Evolutionary conservation across 2,888 invertebrate genomes (phyloP).

Genomic region (Lordiphosa andalusiaca): DNA sequence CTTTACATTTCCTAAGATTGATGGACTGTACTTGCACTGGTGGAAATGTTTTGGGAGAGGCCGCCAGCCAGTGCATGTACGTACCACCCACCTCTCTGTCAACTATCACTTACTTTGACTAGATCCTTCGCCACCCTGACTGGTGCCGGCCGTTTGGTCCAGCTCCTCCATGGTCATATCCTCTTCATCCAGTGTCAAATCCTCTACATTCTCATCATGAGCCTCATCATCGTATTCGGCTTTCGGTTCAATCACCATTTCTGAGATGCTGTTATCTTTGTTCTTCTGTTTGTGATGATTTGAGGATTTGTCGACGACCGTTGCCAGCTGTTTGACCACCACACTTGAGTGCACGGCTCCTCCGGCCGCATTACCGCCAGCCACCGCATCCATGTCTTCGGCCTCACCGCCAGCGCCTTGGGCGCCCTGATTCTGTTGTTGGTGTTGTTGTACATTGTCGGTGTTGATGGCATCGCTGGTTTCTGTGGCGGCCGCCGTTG

Average conservation of each 20-base stretch:
- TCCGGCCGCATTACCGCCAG: slow-evolving; percentile 24
- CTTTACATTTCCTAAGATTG: too few relatives aligned
- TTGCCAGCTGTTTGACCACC: slow-evolving; percentile 70
- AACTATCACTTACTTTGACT: slow-evolving; percentile 83
- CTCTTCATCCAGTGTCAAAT: slow-evolving; percentile 91
- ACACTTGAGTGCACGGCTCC: slow-evolving; percentile 53
- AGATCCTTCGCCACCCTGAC: slow-evolving; percentile 85
- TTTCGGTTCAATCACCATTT: slow-evolving; percentile 85
- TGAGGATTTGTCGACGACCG: slow-evolving; percentile 68
- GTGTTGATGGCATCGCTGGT: slow-evolving; percentile 79
- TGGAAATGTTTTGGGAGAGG: too few relatives aligned
- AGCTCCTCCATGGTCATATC: slow-evolving; percentile 85
- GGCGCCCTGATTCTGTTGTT: slow-evolving; percentile 29
- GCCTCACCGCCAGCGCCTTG: slow-evolving; percentile 58
- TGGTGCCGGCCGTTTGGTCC: slow-evolving; percentile 85
- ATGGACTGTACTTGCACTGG: too few relatives aligned
- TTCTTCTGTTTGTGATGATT: slow-evolving; percentile 78
- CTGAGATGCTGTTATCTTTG: slow-evolving; percentile 68
- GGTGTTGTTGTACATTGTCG: slow-evolving; percentile 75
- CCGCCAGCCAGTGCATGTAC: too few relatives aligned
- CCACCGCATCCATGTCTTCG: slow-evolving; percentile 58
- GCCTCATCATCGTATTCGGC: slow-evolving; percentile 88
- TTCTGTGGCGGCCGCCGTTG: slow-evolving; percentile 51
- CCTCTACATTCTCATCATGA: slow-evolving; percentile 88
- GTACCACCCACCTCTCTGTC: too few relatives aligned